These are phyloP conservation scores for Xanthia togata DNA, from an alignment of 2,888 invertebrate species.

Conservation along the genomic window DNA sequence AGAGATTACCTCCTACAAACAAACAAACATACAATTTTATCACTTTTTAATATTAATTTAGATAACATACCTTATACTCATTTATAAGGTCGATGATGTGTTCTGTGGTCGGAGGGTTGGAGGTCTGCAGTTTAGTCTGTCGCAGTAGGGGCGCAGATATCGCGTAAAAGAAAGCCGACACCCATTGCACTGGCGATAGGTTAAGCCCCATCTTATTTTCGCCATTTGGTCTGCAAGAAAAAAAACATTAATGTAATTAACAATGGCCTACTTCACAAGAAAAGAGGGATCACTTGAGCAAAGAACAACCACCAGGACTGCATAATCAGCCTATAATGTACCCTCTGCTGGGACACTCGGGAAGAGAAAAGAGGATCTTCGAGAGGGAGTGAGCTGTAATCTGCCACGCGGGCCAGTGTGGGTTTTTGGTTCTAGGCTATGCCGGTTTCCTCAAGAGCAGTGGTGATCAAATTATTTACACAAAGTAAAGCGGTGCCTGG, in stretches of 20 bases:
- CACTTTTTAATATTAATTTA: background rate
- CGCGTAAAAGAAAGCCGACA: slow-evolving; percentile 73
- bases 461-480: too few relatives aligned
- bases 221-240: slow-evolving; percentile 32
- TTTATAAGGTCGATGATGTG: slow-evolving; percentile 81
- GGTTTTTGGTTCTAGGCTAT: too few relatives aligned
- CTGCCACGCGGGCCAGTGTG: too few relatives aligned
- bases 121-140: slow-evolving; percentile 76
- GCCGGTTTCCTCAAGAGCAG: too few relatives aligned
- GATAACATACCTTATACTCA: slow-evolving; percentile 77
- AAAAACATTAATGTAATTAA: background rate
- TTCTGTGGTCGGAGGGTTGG: slow-evolving; percentile 71
- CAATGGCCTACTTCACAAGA: background rate
- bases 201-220: slow-evolving; percentile 65
- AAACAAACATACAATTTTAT: too few relatives aligned
- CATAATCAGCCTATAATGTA: too few relatives aligned
- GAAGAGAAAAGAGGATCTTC: too few relatives aligned
- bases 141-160: slow-evolving; percentile 67
- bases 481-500: too few relatives aligned
- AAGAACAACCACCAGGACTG: background rate
- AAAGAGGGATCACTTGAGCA: background rate
- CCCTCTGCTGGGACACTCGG: too few relatives aligned
- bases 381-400: too few relatives aligned
- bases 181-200: slow-evolving; percentile 80
- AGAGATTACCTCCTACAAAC: too few relatives aligned